These are phyloP conservation scores for Burhinus oedicnemus DNA, from an alignment of 2,113 vertebrate genomes.

Conservation along the genomic window DNA sequence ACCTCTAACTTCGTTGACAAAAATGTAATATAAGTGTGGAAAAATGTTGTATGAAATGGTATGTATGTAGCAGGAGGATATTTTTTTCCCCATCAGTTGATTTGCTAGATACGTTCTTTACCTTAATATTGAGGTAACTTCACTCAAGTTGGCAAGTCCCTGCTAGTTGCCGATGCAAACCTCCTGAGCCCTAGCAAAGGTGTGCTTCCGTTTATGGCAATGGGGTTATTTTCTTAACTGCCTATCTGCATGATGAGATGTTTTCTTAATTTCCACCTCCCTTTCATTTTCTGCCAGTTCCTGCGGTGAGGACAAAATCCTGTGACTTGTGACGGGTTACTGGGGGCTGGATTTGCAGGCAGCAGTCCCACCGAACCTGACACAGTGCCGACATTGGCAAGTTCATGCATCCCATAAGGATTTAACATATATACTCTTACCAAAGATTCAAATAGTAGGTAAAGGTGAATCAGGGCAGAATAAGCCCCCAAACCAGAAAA, in stretches of 20 bases:
- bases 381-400: rapidly evolving
- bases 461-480: not conserved
- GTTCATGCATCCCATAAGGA: not conserved
- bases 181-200: not conserved
- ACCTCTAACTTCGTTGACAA: not conserved
- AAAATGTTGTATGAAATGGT: not conserved
- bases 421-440: not conserved
- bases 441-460: not conserved
- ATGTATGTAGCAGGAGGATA: not conserved
- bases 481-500: not conserved
- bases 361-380: not conserved
- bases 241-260: not conserved
- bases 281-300: not conserved
- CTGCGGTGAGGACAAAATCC: not conserved
- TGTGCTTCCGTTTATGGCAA: rapidly evolving
- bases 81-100: not conserved
- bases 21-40: not conserved
- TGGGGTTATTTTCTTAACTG: not conserved
- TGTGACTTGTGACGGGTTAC: not conserved
- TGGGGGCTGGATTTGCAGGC: not conserved
- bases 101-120: too few species aligned
- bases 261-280: not conserved
- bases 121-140: not conserved
- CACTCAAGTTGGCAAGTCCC: not conserved
- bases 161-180: not conserved